Conservation (phyloP, 2,888 invertebrate genomes). For the Schizotus pectinicornis region DNA sequence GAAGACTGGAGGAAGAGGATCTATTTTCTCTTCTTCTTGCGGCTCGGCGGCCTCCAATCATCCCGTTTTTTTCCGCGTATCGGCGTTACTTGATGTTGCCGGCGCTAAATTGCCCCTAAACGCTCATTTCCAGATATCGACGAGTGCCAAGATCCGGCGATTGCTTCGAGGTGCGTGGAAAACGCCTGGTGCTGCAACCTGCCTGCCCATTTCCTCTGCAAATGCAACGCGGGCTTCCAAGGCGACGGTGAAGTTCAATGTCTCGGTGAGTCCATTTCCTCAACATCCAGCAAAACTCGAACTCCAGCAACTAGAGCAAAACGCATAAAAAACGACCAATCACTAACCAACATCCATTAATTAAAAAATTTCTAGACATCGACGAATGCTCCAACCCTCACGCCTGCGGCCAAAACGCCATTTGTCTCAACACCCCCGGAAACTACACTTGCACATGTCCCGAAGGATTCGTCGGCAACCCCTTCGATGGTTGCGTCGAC, state of each 20-base stretch:
- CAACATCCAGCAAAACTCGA: neutral
- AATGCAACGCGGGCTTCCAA: conserved; percentile 88
- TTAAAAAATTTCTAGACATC: conserved; percentile 67
- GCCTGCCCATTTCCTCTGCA: conserved; percentile 93
- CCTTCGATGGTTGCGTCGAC: conserved; percentile 79
- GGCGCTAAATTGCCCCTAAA: neutral
- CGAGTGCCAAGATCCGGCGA: conserved; percentile 88
- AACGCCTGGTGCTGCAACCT: conserved; percentile 95
- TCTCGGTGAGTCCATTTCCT: conserved; percentile 64
- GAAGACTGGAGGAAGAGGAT: no score
- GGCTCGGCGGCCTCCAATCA: no score
- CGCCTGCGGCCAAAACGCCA: conserved; percentile 81
- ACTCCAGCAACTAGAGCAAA: conserved; percentile 7
- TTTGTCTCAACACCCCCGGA: conserved; percentile 84
- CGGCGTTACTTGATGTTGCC: no score
- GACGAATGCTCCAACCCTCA: conserved; percentile 85
- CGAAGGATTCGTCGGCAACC: conserved; percentile 84
- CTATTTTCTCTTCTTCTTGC: no score
- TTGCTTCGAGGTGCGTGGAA: conserved; percentile 84
- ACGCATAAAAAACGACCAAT: conserved; percentile 5
- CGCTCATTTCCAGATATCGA: conserved; percentile 75
- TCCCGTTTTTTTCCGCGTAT: neutral
- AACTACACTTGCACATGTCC: conserved; percentile 88
- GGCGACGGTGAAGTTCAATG: conserved; percentile 91
- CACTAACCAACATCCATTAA: conserved; percentile 10